Evolutionary conservation across 2,888 invertebrate species (phyloP).

Genomic region (Trissolcus japonicus): DNA sequence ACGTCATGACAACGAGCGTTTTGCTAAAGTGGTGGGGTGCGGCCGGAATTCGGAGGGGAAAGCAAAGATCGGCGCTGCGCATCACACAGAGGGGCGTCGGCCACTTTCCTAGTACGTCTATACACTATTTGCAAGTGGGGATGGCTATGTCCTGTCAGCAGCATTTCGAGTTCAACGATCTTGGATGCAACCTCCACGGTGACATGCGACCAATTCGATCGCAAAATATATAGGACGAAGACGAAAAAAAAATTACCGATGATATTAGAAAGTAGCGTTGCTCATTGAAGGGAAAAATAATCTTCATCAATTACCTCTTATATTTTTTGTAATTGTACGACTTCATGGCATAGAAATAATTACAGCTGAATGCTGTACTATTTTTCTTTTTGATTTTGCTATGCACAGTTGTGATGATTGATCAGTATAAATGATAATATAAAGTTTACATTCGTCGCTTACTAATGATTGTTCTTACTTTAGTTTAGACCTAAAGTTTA

Average conservation of each 20-base stretch:
- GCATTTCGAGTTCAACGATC: conserved; percentile 72
- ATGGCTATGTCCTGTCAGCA: conserved; percentile 66
- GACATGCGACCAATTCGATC: conserved; percentile 51
- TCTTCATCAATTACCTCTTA: background rate
- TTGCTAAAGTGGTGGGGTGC: conserved; percentile 33
- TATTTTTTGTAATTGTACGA: too few species aligned
- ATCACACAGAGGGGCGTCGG: conserved; percentile 50
- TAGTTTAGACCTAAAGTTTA: too few species aligned
- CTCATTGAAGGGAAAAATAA: background rate
- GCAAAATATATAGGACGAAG: conserved; percentile 50
- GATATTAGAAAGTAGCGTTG: background rate
- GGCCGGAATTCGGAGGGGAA: conserved; percentile 51
- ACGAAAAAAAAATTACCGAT: conserved; percentile 8
- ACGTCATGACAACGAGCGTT: conserved; percentile 44
- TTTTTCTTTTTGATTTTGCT: too few species aligned
- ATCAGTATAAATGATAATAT: too few species aligned
- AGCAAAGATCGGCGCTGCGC: conserved; percentile 55
- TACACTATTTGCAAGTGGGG: conserved; percentile 55
- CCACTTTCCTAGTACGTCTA: conserved; percentile 53
- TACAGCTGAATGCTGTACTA: too few species aligned
- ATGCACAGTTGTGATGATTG: too few species aligned
- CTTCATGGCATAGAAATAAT: too few species aligned
- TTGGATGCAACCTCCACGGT: conserved; percentile 65
- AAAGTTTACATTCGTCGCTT: too few species aligned
- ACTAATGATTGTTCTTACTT: too few species aligned